Percentiles rank a stretch among this genome's conserved stretches.
Evolutionary conservation across 2,113 vertebrate species (phyloP).

Genomic region (Gobio gobio): DNA sequence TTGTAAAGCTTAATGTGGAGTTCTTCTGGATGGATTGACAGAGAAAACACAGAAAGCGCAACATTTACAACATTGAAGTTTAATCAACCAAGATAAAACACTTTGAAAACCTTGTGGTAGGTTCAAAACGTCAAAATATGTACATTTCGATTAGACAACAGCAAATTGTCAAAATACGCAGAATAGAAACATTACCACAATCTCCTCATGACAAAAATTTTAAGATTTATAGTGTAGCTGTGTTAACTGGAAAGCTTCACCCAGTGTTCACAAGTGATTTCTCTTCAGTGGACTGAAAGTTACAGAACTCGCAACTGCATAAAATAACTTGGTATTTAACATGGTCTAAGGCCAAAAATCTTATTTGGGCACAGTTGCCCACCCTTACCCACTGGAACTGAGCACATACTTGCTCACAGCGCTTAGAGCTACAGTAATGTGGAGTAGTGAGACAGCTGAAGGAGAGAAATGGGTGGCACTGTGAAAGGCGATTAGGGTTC

Average conservation of each 20-base stretch:
- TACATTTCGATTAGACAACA: not conserved
- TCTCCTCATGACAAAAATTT: not conserved
- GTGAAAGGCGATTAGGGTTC: slow-evolving; percentile 68
- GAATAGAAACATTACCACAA: not conserved
- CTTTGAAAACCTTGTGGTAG: not conserved
- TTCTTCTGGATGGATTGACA: not conserved
- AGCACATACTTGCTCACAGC: slow-evolving; percentile 42
- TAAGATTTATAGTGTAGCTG: too few relatives aligned
- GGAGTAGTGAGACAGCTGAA: slow-evolving; percentile 61
- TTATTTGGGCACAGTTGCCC: not conserved
- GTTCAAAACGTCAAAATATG: not conserved
- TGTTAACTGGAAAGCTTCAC: not conserved
- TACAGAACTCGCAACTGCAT: not conserved
- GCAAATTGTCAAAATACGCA: not conserved
- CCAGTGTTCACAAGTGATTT: not conserved
- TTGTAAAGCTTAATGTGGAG: not conserved
- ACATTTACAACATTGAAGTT: not conserved
- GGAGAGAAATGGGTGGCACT: slow-evolving; percentile 65
- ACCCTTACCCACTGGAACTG: slow-evolving; percentile 4
- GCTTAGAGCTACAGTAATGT: slow-evolving; percentile 60
- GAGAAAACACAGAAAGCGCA: not conserved
- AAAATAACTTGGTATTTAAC: slow-evolving; percentile 5
- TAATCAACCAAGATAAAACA: not conserved
- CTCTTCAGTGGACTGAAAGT: not conserved
- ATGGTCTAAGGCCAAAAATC: slow-evolving; percentile 5